These are phyloP conservation scores for Formica exsecta DNA, from an alignment of 1,140 invertebrate genomes.

Conservation along the genomic window DNA sequence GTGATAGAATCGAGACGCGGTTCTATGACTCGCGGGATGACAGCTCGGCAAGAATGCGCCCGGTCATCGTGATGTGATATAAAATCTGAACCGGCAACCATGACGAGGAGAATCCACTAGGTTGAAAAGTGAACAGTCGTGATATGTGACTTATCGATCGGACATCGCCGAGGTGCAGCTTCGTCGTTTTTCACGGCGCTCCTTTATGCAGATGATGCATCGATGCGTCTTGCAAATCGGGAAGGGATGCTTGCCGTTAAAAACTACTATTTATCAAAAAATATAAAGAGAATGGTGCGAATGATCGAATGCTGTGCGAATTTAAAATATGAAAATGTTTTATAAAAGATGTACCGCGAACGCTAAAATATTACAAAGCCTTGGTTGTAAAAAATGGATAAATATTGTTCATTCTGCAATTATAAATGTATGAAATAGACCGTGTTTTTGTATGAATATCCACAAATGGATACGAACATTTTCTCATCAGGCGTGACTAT, in stretches of 20 bases:
- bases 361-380: not conserved
- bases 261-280: not conserved
- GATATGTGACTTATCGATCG: constrained; percentile 59
- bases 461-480: constrained; percentile 17
- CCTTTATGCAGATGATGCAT: constrained; percentile 40
- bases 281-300: not conserved
- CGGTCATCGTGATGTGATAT: constrained; percentile 58
- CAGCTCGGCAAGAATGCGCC: constrained; percentile 55
- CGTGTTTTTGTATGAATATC: not conserved
- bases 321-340: not conserved
- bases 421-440: constrained; percentile 18
- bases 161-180: constrained; percentile 28
- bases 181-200: constrained; percentile 25
- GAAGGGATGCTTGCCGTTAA: not conserved
- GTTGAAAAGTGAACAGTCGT: constrained; percentile 51
- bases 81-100: constrained; percentile 26
- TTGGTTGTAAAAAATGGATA: not conserved
- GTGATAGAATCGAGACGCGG: constrained; percentile 46
- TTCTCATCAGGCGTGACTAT: constrained; percentile 9
- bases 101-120: constrained; percentile 36
- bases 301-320: not conserved
- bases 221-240: constrained; percentile 10
- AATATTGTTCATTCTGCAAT: not conserved
- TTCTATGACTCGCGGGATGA: constrained; percentile 46
- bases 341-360: not conserved